phyloP scores from a whole-genome alignment of 1,140 invertebrate species.

The Conus betulinus region DNA sequence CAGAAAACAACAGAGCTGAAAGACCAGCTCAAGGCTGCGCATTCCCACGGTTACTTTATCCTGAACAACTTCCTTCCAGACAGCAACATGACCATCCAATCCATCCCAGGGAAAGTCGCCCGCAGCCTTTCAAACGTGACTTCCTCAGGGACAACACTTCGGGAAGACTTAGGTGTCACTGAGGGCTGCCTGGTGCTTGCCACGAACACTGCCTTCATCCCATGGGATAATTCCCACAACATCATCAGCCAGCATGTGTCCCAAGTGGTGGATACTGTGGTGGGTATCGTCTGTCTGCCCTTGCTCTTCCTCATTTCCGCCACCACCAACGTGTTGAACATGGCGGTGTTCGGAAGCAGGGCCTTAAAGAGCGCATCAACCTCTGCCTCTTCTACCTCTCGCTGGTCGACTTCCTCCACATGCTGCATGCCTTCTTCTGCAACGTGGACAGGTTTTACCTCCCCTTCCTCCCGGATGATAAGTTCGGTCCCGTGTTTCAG shows the following conservation, averaged over 20 bases:
- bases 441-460: constrained; percentile 24
- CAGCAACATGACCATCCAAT: too few relatives aligned
- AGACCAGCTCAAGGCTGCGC: too few relatives aligned
- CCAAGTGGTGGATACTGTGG: not conserved
- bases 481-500: not conserved
- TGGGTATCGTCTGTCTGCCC: not conserved
- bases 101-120: too few relatives aligned
- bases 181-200: not conserved
- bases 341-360: constrained; percentile 16
- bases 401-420: not conserved
- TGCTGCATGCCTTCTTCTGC: not conserved
- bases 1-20: too few relatives aligned
- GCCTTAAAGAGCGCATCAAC: not conserved
- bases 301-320: not conserved
- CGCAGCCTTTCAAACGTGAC: not conserved
- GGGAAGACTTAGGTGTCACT: not conserved
- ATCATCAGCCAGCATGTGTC: not conserved
- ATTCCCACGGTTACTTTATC: too few relatives aligned
- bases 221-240: constrained; percentile 23
- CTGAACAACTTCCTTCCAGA: too few relatives aligned
- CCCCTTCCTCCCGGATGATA: not conserved
- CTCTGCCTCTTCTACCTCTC: constrained; percentile 20
- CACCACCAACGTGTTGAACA: not conserved
- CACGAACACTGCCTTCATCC: not conserved
- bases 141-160: not conserved